phyloP scores from a whole-genome alignment of 2,888 invertebrate species.

The Oscheius sp. region DNA sequence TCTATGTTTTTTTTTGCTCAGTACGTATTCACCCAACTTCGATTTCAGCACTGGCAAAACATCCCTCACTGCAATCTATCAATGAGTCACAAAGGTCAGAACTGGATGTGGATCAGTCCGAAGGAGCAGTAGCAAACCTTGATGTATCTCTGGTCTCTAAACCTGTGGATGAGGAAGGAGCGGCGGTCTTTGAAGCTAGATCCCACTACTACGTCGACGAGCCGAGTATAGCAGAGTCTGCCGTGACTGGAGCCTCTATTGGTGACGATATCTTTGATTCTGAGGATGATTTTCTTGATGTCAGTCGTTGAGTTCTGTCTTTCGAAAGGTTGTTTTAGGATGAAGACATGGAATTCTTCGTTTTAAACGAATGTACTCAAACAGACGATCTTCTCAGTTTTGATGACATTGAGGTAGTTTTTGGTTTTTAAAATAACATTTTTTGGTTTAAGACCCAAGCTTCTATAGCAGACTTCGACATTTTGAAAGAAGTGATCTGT shows the following conservation, averaged over 20 bases:
- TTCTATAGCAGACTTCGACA: not conserved
- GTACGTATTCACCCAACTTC: not conserved
- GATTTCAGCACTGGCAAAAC: not conserved
- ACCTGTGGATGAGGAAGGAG: conserved; percentile 49
- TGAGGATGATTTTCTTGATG: conserved; percentile 34
- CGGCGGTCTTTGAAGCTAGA: conserved; percentile 33
- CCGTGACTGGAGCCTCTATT: conserved; percentile 26
- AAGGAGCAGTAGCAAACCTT: conserved; percentile 37
- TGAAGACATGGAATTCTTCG: conserved; percentile 28
- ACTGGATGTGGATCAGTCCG: not conserved
- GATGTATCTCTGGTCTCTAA: conserved; percentile 42
- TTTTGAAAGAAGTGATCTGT: conserved; percentile 10
- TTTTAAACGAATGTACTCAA: conserved; percentile 16
- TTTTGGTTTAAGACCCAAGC: conserved; percentile 20
- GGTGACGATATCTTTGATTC: conserved; percentile 36
- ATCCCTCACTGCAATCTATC: conserved; percentile 25
- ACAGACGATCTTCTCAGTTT: conserved; percentile 4
- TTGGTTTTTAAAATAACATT: not conserved
- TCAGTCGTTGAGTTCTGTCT: not conserved
- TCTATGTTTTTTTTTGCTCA: too few species aligned
- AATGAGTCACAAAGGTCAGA: conserved; percentile 19
- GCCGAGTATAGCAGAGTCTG: conserved; percentile 16
- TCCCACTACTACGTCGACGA: not conserved
- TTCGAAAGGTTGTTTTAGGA: not conserved
- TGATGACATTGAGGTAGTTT: conserved; percentile 6